These are phyloP conservation scores for Actenoides lindsayi DNA, from an alignment of 2,113 vertebrate species.

Conservation along the genomic window DNA sequence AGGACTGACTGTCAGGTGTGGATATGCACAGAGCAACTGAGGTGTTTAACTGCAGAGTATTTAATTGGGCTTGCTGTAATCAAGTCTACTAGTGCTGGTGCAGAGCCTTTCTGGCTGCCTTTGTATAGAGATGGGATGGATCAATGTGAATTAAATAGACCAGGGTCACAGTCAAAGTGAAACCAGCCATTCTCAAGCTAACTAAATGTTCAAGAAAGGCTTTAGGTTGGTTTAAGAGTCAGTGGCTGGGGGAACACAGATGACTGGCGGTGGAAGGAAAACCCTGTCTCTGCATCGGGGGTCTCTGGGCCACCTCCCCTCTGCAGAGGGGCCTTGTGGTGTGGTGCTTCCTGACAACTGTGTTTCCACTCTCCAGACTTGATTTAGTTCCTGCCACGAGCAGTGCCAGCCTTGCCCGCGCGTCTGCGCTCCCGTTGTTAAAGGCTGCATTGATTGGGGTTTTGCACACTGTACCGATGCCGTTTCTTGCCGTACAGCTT, in stretches of 20 bases:
- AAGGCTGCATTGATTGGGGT: rapidly evolving
- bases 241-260: rapidly evolving
- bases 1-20: background rate
- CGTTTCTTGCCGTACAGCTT: background rate
- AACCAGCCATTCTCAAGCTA: background rate
- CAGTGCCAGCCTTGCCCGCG: rapidly evolving
- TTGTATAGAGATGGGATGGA: background rate
- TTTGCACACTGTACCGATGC: rapidly evolving
- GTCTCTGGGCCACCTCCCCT: background rate
- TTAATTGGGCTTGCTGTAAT: background rate
- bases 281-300: rapidly evolving
- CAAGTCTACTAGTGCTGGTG: background rate
- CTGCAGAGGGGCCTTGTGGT: rapidly evolving
- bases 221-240: background rate
- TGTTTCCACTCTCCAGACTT: background rate
- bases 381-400: rapidly evolving
- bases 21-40: background rate
- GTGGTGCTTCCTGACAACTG: rapidly evolving
- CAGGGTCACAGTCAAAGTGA: background rate
- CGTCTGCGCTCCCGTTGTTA: rapidly evolving
- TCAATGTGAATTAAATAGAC: background rate
- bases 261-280: background rate
- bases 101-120: background rate
- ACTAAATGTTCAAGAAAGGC: background rate
- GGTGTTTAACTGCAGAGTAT: background rate